These are phyloP conservation scores for Tenebrio molitor DNA, from an alignment of 1,140 invertebrate genomes.

Conservation along the genomic window DNA sequence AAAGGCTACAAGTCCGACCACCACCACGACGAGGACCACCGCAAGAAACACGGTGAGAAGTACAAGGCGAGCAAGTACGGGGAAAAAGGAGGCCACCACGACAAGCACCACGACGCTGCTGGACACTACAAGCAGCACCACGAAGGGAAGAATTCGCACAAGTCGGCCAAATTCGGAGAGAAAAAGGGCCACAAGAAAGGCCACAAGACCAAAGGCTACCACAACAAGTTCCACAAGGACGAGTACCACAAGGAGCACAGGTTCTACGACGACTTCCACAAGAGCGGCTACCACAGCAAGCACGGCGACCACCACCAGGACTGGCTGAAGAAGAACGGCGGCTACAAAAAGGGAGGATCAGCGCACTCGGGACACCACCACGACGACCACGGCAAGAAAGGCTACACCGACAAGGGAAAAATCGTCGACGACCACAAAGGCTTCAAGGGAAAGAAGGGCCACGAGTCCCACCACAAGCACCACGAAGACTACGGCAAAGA, in stretches of 20 bases:
- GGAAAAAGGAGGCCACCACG: slow-evolving; percentile 79
- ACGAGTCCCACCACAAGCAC: slow-evolving; percentile 74
- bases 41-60: slow-evolving; percentile 77
- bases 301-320: slow-evolving; percentile 79
- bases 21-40: slow-evolving; percentile 74
- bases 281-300: slow-evolving; percentile 75
- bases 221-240: slow-evolving; percentile 85
- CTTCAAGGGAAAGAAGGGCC: slow-evolving; percentile 73
- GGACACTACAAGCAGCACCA: slow-evolving; percentile 77
- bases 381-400: slow-evolving; percentile 81
- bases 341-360: slow-evolving; percentile 80
- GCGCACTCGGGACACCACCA: slow-evolving; percentile 79
- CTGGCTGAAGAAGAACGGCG: slow-evolving; percentile 78
- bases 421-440: slow-evolving; percentile 75
- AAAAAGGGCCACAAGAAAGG: slow-evolving; percentile 86
- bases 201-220: slow-evolving; percentile 81
- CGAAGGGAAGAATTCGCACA: slow-evolving; percentile 80
- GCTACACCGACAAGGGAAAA: slow-evolving; percentile 79
- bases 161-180: slow-evolving; percentile 80
- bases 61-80: slow-evolving; percentile 77
- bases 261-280: slow-evolving; percentile 86
- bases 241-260: slow-evolving; percentile 88
- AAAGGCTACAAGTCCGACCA: slow-evolving; percentile 76
- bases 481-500: slow-evolving; percentile 75
- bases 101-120: slow-evolving; percentile 79